A percentile compares a stretch with the other conserved stretches of the same genome.
phyloP scores from a whole-genome alignment of 2,888 invertebrate genomes.

The Phragmatobia fuliginosa region DNA sequence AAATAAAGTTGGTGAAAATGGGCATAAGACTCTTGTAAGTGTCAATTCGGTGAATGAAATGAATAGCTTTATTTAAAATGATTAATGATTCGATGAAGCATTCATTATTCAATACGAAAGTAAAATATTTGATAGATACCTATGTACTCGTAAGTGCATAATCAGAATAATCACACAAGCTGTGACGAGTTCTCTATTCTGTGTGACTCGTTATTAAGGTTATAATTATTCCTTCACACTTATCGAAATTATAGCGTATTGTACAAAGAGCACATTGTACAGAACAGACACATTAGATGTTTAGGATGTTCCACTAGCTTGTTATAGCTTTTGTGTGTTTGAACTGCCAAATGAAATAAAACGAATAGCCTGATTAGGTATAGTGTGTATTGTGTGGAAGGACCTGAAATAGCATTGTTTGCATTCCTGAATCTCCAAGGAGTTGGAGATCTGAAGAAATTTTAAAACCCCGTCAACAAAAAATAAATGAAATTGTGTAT shows the following conservation, averaged over 20 bases:
- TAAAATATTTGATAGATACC: background rate
- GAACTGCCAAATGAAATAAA: no score
- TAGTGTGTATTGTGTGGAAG: no score
- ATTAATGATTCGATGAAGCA: background rate
- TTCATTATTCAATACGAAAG: background rate
- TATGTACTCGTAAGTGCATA: no score
- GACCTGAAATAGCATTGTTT: no score
- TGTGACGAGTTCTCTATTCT: background rate
- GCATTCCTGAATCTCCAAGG: no score
- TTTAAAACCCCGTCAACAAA: no score
- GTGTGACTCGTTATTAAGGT: background rate
- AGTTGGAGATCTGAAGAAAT: no score
- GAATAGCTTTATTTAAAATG: background rate
- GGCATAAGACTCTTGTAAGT: background rate
- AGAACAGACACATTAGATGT: background rate
- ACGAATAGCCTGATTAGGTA: no score
- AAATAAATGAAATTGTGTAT: no score
- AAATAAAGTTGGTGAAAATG: no score
- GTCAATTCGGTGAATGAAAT: no score
- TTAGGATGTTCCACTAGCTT: background rate
- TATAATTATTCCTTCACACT: background rate
- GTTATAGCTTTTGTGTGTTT: background rate
- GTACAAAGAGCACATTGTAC: background rate
- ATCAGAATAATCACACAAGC: constrained; percentile 1
- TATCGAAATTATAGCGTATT: background rate